Evolutionary conservation across 2,888 invertebrate genomes (phyloP), one percentile per base, ranked within the genome.

Genomic region (Disparrhopalites patrizii): DNA sequence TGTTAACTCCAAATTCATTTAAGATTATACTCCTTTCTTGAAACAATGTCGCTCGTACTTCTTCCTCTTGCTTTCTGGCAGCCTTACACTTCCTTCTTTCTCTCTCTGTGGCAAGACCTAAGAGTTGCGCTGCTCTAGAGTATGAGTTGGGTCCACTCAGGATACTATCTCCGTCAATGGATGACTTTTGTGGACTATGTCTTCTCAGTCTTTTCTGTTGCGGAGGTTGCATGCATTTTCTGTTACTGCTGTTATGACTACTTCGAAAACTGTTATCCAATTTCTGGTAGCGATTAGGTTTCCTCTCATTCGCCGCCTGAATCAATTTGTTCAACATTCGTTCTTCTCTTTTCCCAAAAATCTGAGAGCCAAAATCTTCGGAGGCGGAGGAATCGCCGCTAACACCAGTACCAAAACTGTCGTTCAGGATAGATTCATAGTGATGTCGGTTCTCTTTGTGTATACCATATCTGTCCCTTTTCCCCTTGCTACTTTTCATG

Each of bases 371-470:
- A 23, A 30, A 54, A 27, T 40, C 40, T 28, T 63, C 55, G 5
- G 63, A 63, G 3, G 52, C 33, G 15, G 62, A 62, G 25, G 62
- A 62, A 54, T 62, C 62, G 2, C 25, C 54, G n/a, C 20, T 27
- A 18, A 28, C 8, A 10, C 5, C 8, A 7, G 15, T n/a, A 15
- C 27, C n/a, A 28, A 28, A 47, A 18, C 25, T 31, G 3, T 54
- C 62, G n/a, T 56, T 20, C 7, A 47, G 25, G n/a, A n/a, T n/a
- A 23, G 47, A 47, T 13, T 10, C 25, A 20, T 47, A 47, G 7
- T 23, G 7, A 36, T 15, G 36, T 56, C 33, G 7, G 15, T 33
- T 33, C 36, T 30, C 23, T 20, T 23, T 56, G 18, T 8, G 18
- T 5, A n/a, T 7, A 8, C 1, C 3, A 2, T 3, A 3, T 60